Percentiles rank a stretch among this genome's conserved stretches.
These are phyloP conservation scores for Lonchura striata DNA, from an alignment of 2,113 vertebrate genomes.

Conservation along the genomic window DNA sequence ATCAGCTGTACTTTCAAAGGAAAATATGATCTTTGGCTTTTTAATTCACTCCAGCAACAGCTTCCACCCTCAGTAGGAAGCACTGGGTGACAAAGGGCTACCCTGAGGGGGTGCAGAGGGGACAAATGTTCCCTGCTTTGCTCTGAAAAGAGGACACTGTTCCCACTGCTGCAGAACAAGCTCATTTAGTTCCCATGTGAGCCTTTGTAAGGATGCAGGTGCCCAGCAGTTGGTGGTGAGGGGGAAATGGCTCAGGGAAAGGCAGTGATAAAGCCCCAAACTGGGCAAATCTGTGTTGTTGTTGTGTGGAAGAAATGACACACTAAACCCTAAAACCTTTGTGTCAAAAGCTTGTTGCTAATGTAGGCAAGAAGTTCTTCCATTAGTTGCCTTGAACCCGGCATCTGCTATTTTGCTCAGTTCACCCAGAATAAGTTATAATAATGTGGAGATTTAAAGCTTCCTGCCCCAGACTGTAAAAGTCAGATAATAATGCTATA, in stretches of 20 bases:
- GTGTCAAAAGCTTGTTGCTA: neutral
- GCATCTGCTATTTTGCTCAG: accelerated
- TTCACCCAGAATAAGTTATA: neutral
- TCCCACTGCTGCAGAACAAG: neutral
- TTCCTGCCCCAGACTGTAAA: neutral
- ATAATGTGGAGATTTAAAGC: neutral
- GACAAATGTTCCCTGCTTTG: neutral
- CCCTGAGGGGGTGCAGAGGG: neutral
- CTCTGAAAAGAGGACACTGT: neutral
- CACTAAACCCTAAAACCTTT: neutral
- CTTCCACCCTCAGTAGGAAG: neutral
- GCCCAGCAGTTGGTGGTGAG: accelerated
- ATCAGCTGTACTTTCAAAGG: neutral
- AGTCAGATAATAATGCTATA: neutral
- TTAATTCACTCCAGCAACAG: neutral
- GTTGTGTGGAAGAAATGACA: neutral
- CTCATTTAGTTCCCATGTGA: neutral
- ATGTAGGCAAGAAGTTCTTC: neutral
- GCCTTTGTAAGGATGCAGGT: neutral
- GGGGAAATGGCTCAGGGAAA: neutral
- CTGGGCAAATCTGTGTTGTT: neutral
- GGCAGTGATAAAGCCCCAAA: neutral
- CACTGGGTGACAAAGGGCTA: neutral
- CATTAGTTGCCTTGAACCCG: neutral
- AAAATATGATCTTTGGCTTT: neutral